A percentile compares a stretch with the other conserved stretches of the same genome.
Conservation (phyloP, 2,888 invertebrate species). For the Bombyx huttoni region DNA sequence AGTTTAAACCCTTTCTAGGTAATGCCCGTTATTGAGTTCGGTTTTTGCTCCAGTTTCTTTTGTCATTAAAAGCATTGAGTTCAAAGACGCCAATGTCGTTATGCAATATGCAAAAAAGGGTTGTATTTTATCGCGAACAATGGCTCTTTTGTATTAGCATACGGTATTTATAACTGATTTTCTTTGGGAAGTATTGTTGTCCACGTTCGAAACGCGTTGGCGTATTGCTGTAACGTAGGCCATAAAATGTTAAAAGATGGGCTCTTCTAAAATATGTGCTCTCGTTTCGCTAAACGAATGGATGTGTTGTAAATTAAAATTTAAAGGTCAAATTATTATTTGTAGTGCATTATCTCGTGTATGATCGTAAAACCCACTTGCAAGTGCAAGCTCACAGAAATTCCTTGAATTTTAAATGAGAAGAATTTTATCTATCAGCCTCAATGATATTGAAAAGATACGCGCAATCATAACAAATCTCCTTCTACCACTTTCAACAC, state of each 20-base stretch:
- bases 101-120: slow-evolving; percentile 68
- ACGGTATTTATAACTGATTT: slow-evolving; percentile 22
- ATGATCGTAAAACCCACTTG: no score
- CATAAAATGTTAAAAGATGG: slow-evolving; percentile 24
- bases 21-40: slow-evolving; percentile 37
- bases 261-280: slow-evolving; percentile 2
- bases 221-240: slow-evolving; percentile 14
- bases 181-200: slow-evolving; percentile 31
- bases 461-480: no score
- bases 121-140: slow-evolving; percentile 27
- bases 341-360: no score
- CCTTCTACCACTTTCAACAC: no score
- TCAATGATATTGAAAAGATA: no score
- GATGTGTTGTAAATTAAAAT: no score
- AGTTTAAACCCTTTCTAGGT: slow-evolving; percentile 69
- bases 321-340: no score
- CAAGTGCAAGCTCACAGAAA: no score
- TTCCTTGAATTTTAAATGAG: no score
- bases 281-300: no score
- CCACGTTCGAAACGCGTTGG: slow-evolving; percentile 20
- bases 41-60: slow-evolving; percentile 63
- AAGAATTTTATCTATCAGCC: no score
- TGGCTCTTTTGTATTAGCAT: slow-evolving; percentile 19
- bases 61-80: slow-evolving; percentile 28
- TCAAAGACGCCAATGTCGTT: slow-evolving; percentile 42